Base-by-base conservation (phyloP, 1,140 invertebrate species). In the Nixonia krombeini region DNA sequence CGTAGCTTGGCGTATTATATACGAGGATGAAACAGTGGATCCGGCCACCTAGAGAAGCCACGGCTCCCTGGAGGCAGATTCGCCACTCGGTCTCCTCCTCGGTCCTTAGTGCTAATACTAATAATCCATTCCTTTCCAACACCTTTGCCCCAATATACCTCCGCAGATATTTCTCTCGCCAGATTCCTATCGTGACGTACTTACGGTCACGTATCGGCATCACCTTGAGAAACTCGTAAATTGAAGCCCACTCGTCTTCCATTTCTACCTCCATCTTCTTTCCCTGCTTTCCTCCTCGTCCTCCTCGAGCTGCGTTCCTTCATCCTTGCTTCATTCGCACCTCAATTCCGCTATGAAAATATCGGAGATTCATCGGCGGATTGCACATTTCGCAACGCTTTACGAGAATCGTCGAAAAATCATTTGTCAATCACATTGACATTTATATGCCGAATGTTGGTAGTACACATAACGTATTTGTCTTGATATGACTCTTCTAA, bases 111-210 rank as follows among this genome's bases (percentile, higher is more conserved):
- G 69, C 76, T 70, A 79, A 79, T 75, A 76, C 71, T 76, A 77
- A 79, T 76, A 79, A 79, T 79, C 76, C 76, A 75, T 76, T 75
- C 68, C 66, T 73, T 58, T 65, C 65, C 62, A 57, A 69, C 66
- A 61, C 52, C 68, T 74, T 73, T 63, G 74, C 72, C 69, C 74
- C 56, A 13, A 67, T 50, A 64, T 45, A 70, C 50, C 59, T 66
- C 57, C 53, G 68, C 59, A 72, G 71, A 70, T 71, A 62, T 68
- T 72, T 68, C 57, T 68, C 52, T 61, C 56, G 49, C 73, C 67
- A 78, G 74, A 75, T 78, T 76, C 70, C 62, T 49, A 72, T 72
- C 70, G 67, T 76, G 72, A 73, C 64, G 70, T 70, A 73, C 68
- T 74, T 73, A 73, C 69, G 69, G 70, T 74, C 74, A 78, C 76